Evolutionary conservation across 1,140 invertebrate species (phyloP), one percentile per base, ranked within the genome.

Genomic region (Heterodera carotae): DNA sequence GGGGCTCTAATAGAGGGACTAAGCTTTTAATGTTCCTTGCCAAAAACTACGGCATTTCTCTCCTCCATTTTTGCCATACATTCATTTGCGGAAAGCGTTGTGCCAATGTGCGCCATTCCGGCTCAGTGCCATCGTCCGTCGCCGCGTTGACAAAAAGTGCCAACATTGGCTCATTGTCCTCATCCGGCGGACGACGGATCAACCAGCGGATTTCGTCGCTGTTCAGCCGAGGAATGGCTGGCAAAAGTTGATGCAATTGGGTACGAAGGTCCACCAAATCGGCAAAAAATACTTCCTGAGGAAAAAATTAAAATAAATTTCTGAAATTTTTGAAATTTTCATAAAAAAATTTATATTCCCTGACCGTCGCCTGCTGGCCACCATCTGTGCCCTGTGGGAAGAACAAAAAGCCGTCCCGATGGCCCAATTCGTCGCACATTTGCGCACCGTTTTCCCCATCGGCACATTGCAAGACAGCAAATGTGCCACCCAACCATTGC

Each of bases 101-200:
- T 76, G 59, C n/a, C 62, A 76, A 53, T 25, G 48, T 31, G 33
- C 71, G 31, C 64, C 75, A 76, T 76, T 75, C 66, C 66, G 29
- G 53, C 25, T 53, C 70, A 22, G 39, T 29, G 15, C 25, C 71
- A 31, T 34, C 39, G 6, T 43, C 39, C 6, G 39, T 18, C 64
- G 56, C 48, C 48, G 48, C 4, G 48, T 22, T 22, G 48, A 56
- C 43, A 74, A 62, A 62, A 3, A 74, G 15, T 39, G 34, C 33
- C 33, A 74, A 43, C n/a, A 74, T 64, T 34, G 64, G 36, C 34
- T 27, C 33, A 22, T 27, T 33, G n/a, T 74, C 72, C 36, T 56
- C 10, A 18, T 62, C 72, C 64, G 34, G 34, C 27, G 62, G 27
- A 18, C 64, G 15, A 31, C 31, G 29, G 59, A 25, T 31, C 64